Conservation (phyloP, 2,113 vertebrate genomes). For the Myotis yumanensis region DNA sequence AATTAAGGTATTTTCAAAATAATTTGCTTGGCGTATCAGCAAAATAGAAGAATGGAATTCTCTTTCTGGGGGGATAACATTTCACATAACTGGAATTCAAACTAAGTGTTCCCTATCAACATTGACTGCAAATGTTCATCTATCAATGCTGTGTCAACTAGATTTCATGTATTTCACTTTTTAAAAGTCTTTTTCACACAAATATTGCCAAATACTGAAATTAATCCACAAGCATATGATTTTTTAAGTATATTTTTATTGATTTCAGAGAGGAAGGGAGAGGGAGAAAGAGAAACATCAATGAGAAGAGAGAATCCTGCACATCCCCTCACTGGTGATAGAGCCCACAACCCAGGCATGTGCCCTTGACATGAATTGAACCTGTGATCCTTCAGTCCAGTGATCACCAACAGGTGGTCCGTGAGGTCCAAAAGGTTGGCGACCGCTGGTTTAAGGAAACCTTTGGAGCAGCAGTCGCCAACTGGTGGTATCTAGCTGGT, state of each 20-base stretch:
- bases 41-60: not conserved
- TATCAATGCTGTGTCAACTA: constrained; percentile 4
- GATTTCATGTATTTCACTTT: constrained; percentile 27
- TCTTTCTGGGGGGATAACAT: not conserved
- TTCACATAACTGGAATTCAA: not conserved
- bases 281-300: too few relatives aligned
- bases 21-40: not conserved
- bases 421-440: too few relatives aligned
- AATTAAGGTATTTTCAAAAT: constrained; percentile 33
- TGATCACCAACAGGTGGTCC: too few relatives aligned
- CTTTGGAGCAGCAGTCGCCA: too few relatives aligned
- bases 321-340: too few relatives aligned
- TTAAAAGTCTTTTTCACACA: not conserved
- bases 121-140: not conserved
- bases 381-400: too few relatives aligned
- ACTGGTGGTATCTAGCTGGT: too few relatives aligned
- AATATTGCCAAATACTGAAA: not conserved
- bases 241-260: not conserved
- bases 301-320: too few relatives aligned
- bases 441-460: too few relatives aligned
- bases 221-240: not conserved
- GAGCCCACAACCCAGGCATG: too few relatives aligned
- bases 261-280: too few relatives aligned
- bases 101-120: not conserved
- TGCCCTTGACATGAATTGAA: too few relatives aligned